These are phyloP conservation scores for Miichthys miiuy DNA, from an alignment of 2,797 vertebrate species.

Conservation along the genomic window DNA sequence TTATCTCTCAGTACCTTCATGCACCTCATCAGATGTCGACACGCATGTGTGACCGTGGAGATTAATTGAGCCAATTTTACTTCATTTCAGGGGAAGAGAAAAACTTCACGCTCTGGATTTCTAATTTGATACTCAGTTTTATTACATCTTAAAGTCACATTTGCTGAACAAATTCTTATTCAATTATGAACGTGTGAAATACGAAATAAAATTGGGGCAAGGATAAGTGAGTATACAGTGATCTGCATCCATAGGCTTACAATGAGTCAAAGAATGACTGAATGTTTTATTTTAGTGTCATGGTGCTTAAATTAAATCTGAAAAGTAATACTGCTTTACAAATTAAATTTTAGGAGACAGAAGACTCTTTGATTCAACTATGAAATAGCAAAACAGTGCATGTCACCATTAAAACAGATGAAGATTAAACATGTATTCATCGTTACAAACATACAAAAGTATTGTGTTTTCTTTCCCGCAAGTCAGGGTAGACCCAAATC, in stretches of 20 bases:
- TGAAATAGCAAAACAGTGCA: background rate
- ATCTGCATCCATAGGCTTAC: slow-evolving; percentile 20
- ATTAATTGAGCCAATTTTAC: slow-evolving; percentile 75
- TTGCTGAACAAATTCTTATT: slow-evolving; percentile 42
- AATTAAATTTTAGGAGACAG: slow-evolving; percentile 13
- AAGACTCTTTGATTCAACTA: slow-evolving; percentile 9
- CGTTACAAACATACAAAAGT: slow-evolving; percentile 11
- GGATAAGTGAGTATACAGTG: slow-evolving; percentile 13
- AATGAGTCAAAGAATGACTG: slow-evolving; percentile 22
- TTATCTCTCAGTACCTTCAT: slow-evolving; percentile 55
- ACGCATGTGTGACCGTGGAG: slow-evolving; percentile 52
- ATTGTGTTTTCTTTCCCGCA: background rate
- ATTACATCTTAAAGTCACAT: slow-evolving; percentile 53
- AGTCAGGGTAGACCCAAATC: slow-evolving; percentile 13
- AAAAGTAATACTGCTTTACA: slow-evolving; percentile 16
- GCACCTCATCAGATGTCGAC: slow-evolving; percentile 63
- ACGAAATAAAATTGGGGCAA: slow-evolving; percentile 8
- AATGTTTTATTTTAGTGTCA: slow-evolving; percentile 15
- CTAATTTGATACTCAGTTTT: slow-evolving; percentile 41
- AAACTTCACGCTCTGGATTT: slow-evolving; percentile 35
- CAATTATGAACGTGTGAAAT: slow-evolving; percentile 32
- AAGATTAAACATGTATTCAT: slow-evolving; percentile 15
- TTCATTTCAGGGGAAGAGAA: slow-evolving; percentile 50
- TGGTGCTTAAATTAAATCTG: slow-evolving; percentile 25
- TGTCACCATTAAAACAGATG: background rate